Evolutionary conservation across 2,888 invertebrate genomes (phyloP), one percentile per base, ranked within the genome.

Genomic region (Megastigmus dorsalis): DNA sequence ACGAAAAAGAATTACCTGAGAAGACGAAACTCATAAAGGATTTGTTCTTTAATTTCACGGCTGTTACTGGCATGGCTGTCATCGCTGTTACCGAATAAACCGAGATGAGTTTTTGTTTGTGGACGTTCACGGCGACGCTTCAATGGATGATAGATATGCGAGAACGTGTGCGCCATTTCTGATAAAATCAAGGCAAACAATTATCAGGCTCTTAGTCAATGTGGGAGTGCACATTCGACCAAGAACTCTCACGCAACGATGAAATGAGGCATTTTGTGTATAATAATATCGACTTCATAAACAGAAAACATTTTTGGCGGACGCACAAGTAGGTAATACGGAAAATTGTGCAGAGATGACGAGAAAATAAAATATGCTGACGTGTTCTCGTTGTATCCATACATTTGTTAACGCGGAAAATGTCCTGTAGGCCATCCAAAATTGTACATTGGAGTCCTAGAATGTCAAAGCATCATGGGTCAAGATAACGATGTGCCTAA

Each of bases 1-100:
- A 4, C 28, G 5, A 38, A 63, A 71, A 43, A 80, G 79, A 2
- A 1, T 80, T 41, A n/a, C n/a, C n/a, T 80, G 13, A 38, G 41
- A 3, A 78, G 74, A 78, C 23, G 66, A 41, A 74, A 72, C n/a
- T 59, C 68, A 2, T 33, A 43, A n/a, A 52, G 48, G 41, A 50
- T 70, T 36, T 5, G 63, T 70, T 9, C 68, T 63, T 26, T 23
- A 66, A 45, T 75, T 65, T 41, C 65, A 74, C 23, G 74, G 74
- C 28, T 74, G 59, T 57, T 59, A 43, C 59, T 65, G 52, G 50
- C 59, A 70, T 10, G 60, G 66, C 2, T 74, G 75, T 23, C 38
- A 33, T n/a, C 9, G n/a, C 4, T 70, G 54, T 38, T 66, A 60
- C 13, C 0, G 4, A 9, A 48, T 26, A 3, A 62, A 59, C 26